phyloP scores from a whole-genome alignment of 2,888 invertebrate genomes.

The Pelosia muscerda region DNA sequence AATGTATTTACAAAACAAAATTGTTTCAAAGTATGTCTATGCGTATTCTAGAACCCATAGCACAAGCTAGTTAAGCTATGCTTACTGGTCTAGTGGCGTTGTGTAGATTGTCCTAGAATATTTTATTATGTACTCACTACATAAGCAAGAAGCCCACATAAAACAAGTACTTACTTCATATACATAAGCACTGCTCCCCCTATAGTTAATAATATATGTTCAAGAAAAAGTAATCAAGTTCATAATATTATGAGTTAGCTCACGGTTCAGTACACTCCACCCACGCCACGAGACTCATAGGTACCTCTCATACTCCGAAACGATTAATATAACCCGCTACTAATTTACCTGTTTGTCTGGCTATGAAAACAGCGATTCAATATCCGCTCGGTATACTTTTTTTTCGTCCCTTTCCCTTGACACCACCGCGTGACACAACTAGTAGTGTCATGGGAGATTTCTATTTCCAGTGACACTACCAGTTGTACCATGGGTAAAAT shows the following conservation, averaged over 20 bases:
- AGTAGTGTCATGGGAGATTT: too few species aligned
- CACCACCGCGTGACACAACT: too few species aligned
- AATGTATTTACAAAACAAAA: too few species aligned
- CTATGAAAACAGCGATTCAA: constrained; percentile 8
- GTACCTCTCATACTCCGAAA: constrained; percentile 16
- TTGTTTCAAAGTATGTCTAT: too few species aligned
- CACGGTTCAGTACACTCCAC: constrained; percentile 26
- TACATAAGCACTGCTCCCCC: not conserved
- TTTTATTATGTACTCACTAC: not conserved
- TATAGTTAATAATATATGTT: not conserved
- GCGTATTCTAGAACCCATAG: too few species aligned
- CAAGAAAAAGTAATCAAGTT: constrained; percentile 18
- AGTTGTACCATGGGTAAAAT: too few species aligned
- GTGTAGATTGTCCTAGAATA: too few species aligned
- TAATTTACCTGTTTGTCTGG: constrained; percentile 41
- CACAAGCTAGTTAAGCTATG: too few species aligned
- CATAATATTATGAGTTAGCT: constrained; percentile 28
- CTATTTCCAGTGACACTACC: too few species aligned
- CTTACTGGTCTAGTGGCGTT: too few species aligned
- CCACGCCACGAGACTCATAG: not conserved
- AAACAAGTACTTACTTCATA: not conserved
- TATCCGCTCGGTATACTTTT: too few species aligned
- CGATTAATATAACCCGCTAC: constrained; percentile 33
- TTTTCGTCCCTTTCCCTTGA: too few species aligned
- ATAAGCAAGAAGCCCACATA: constrained; percentile 4